These are phyloP conservation scores for Trissolcus brochymenae DNA, from an alignment of 2,888 invertebrate genomes.

Conservation along the genomic window DNA sequence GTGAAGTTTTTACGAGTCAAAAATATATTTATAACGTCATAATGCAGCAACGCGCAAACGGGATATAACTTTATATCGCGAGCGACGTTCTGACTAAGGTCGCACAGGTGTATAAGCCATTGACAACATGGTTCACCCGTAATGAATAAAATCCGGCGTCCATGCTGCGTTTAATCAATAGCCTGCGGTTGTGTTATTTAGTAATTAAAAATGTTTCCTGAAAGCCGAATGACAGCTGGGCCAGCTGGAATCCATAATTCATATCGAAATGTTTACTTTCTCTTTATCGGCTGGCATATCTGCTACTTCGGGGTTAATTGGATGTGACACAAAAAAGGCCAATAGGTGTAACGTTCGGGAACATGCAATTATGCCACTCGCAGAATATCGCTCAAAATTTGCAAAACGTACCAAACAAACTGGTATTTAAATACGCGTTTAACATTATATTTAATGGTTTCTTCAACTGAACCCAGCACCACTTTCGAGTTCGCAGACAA, in stretches of 20 bases:
- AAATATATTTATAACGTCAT: slow-evolving; percentile 57
- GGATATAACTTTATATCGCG: slow-evolving; percentile 34
- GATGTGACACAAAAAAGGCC: slow-evolving; percentile 30
- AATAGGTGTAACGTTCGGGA: slow-evolving; percentile 7
- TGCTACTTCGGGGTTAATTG: slow-evolving; percentile 28
- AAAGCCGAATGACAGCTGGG: slow-evolving; percentile 38
- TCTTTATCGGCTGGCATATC: slow-evolving; percentile 22
- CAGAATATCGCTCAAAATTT: slow-evolving; percentile 13
- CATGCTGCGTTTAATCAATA: slow-evolving; percentile 26
- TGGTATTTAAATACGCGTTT: slow-evolving; percentile 4
- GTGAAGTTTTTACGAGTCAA: slow-evolving; percentile 55
- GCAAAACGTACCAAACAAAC: slow-evolving; percentile 3
- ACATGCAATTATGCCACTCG: slow-evolving; percentile 13
- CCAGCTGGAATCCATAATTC: slow-evolving; percentile 48
- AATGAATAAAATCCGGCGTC: slow-evolving; percentile 32
- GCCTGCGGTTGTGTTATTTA: slow-evolving; percentile 10
- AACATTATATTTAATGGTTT: slow-evolving; percentile 23
- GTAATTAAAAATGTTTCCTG: slow-evolving; percentile 46
- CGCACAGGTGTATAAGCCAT: slow-evolving; percentile 45
- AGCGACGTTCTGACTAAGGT: slow-evolving; percentile 35
- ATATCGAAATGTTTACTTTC: slow-evolving; percentile 40
- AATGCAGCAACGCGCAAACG: slow-evolving; percentile 29
- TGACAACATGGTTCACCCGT: slow-evolving; percentile 21
- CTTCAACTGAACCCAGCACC: neutral
- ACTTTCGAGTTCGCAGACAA: neutral